These are phyloP conservation scores for Carassius gibelio DNA, from an alignment of 2,113 vertebrate species.

Conservation along the genomic window DNA sequence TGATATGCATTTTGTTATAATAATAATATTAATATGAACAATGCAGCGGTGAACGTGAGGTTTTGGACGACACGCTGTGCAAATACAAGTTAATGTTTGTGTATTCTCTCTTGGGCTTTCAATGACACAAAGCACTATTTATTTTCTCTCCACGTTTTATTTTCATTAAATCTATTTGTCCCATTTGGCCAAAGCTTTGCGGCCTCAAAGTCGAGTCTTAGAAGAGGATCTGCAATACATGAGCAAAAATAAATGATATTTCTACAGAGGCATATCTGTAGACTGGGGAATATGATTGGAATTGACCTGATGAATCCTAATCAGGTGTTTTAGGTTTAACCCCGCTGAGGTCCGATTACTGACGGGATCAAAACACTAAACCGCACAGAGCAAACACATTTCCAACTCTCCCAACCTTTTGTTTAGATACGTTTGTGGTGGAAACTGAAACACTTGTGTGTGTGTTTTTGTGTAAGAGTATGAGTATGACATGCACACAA, in stretches of 20 bases:
- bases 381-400: neutral
- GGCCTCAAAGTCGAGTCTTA: slow-evolving; percentile 16
- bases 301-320: slow-evolving; percentile 82
- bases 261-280: slow-evolving; percentile 84
- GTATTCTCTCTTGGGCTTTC: slow-evolving; percentile 39
- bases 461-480: neutral
- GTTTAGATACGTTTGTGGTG: neutral
- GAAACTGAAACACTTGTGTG: neutral
- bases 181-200: slow-evolving; percentile 45
- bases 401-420: neutral
- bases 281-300: slow-evolving; percentile 78
- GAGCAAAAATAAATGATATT: slow-evolving; percentile 85
- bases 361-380: slow-evolving; percentile 20
- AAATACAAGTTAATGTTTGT: slow-evolving; percentile 16
- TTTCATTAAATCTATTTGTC: slow-evolving; percentile 55
- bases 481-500: neutral
- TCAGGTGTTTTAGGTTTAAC: slow-evolving; percentile 85
- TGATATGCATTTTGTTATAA: slow-evolving; percentile 23
- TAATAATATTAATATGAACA: slow-evolving; percentile 35
- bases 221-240: slow-evolving; percentile 50
- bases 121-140: slow-evolving; percentile 32
- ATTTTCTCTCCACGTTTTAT: slow-evolving; percentile 49
- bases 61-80: slow-evolving; percentile 8
- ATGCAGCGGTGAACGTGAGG: neutral
- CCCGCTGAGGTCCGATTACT: slow-evolving; percentile 29